These are phyloP conservation scores for Salvelinus namaycush DNA, from an alignment of 2,113 vertebrate genomes.

Conservation along the genomic window DNA sequence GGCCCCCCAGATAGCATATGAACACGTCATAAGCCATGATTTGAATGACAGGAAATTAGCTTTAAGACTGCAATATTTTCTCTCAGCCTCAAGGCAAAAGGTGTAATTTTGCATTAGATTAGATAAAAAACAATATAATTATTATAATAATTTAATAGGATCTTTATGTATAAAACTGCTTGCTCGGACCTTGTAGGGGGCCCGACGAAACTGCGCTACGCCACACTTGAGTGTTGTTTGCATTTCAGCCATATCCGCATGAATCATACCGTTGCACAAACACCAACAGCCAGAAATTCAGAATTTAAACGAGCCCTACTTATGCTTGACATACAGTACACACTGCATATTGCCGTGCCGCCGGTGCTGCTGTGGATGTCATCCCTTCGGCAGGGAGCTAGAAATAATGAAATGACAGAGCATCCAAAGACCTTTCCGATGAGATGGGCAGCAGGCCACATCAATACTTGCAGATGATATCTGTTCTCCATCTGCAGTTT, in stretches of 20 bases:
- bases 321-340: neutral
- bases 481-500: slow-evolving; percentile 4
- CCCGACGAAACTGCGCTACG: neutral
- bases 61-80: no score
- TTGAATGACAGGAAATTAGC: no score
- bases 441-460: neutral
- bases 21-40: no score
- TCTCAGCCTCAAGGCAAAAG: no score
- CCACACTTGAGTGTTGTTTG: neutral
- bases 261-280: neutral
- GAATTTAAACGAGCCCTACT: neutral
- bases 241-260: neutral
- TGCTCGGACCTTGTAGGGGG: neutral
- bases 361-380: neutral
- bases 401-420: neutral
- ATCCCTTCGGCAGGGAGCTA: neutral
- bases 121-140: no score
- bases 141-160: neutral
- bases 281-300: neutral
- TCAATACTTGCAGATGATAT: slow-evolving; percentile 20
- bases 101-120: no score
- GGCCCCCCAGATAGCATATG: no score
- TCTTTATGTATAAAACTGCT: neutral
- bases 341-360: neutral
- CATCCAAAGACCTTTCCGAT: neutral